Evolutionary conservation across 1,140 invertebrate species (phyloP), one percentile per base, ranked within the genome.

Genomic region (Calephelis virginiensis): DNA sequence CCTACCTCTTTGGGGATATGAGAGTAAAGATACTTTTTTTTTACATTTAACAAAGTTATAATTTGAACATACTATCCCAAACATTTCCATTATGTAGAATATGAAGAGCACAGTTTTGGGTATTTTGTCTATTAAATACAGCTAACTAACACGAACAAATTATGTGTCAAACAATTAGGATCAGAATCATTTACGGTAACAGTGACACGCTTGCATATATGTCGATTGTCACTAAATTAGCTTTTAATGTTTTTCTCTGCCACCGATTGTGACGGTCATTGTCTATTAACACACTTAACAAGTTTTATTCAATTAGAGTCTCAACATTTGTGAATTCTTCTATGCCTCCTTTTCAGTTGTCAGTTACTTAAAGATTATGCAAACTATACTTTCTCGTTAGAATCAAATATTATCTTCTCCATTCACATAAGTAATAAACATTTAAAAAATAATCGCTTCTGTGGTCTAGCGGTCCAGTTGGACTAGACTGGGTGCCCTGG

Each of bases 221-320:
- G 64, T 76, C 71, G 76, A 77, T 81, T 63, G 78, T 80, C 80
- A 71, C 78, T 83, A 82, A 88, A 88, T 88, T 74, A 73, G 64
- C 70, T 85, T 89, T 89, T 88, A 88, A 89, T 83, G 85, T 76
- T 70, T 69, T 66, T 70, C 56, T 65, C 66, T 69, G 70, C 62
- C 53, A 64, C 73, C 69, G 72, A 80, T 82, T 77, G 72, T 81
- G 72, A 78, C 74, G 68, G 74, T 76, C 74, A 72, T 59, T 64
- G 67, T 77, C 79, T 83, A 85, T 86, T 86, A 85, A 80, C 83
- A 84, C 76, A 85, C 76, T 84, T 86, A 78, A 81, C 78, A 79
- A 79, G 76, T 80, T 78, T 75, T 71, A 81, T 81, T 81, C 75
- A 74, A 81, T 82, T 80, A 83, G 72, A 72, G 69, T 64, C 63